Conservation (phyloP, 2,888 invertebrate genomes). For the Scrobipalpa atriplicella region DNA sequence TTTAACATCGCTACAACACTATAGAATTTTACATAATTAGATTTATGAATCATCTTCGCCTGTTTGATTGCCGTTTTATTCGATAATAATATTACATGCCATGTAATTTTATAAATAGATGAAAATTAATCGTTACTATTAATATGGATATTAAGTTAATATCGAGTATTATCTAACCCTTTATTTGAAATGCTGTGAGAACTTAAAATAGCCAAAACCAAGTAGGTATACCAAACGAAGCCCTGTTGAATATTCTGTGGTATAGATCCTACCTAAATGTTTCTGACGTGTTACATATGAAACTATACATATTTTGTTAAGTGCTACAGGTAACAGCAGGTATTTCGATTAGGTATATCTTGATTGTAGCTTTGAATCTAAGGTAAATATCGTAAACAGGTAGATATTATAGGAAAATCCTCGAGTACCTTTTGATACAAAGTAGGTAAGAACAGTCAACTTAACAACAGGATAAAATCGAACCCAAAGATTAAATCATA, state of each 20-base stretch:
- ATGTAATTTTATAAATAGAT: no score
- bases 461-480: not conserved
- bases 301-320: not conserved
- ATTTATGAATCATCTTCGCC: no score
- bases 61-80: no score
- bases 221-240: no score
- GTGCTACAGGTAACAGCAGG: not conserved
- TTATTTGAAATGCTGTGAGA: no score
- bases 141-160: no score
- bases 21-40: no score
- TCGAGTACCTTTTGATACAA: not conserved
- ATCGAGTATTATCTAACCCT: no score
- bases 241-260: no score
- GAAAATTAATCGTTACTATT: no score
- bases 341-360: not conserved
- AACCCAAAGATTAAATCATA: not conserved
- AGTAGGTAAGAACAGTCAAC: not conserved
- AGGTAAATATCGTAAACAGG: not conserved
- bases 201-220: no score
- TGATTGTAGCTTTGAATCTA: not conserved
- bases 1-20: no score
- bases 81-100: not conserved
- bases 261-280: not conserved
- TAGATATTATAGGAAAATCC: not conserved
- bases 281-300: not conserved